Conservation (phyloP, 2,113 vertebrate species). For the Mesocricetus auratus region DNA sequence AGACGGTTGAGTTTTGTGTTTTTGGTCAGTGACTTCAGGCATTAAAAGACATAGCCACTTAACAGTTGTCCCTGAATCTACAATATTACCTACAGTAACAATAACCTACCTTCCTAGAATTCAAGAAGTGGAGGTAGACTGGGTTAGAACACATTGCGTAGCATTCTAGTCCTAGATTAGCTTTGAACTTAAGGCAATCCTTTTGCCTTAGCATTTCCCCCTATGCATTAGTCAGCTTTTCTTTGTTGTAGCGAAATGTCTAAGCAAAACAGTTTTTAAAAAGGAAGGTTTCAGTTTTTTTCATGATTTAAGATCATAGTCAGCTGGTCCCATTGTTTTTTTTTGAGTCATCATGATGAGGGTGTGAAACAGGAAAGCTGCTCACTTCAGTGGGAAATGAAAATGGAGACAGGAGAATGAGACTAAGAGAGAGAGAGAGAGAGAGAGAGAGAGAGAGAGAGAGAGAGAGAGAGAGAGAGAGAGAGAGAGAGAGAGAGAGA, state of each 20-base stretch:
- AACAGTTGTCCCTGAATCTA: background rate
- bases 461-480: too few species aligned
- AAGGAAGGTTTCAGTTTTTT: background rate
- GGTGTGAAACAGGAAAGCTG: background rate
- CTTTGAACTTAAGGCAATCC: background rate
- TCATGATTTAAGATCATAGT: too few species aligned
- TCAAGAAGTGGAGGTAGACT: background rate
- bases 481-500: background rate
- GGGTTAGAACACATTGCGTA: background rate
- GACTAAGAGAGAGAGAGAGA: background rate
- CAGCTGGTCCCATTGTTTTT: background rate
- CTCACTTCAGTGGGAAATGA: background rate
- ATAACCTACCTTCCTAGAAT: background rate
- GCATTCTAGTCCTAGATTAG: background rate
- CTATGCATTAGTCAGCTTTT: background rate
- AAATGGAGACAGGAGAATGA: background rate
- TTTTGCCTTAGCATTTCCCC: background rate
- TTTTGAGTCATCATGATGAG: background rate
- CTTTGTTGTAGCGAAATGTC: background rate
- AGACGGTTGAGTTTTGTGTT: background rate
- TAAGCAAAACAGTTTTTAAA: background rate
- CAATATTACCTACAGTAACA: background rate
- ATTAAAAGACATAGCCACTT: background rate
- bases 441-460: background rate
- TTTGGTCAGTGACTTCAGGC: background rate